Evolutionary conservation across 2,797 vertebrate genomes (phyloP).

Genomic region (Peromyscus nudipes): DNA sequence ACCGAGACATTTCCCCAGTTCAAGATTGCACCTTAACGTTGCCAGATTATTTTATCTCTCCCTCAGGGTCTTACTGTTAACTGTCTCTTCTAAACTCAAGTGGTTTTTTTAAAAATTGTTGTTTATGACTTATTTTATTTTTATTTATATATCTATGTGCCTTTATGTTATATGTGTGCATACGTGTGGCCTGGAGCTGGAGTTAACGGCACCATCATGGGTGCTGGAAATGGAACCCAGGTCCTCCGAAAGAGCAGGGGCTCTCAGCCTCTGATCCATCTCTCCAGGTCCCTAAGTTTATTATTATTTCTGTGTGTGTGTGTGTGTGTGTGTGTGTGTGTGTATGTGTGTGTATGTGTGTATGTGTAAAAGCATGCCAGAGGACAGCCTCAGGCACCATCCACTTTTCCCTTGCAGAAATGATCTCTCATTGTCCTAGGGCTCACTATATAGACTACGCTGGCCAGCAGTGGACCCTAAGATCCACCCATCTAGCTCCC

Average conservation of each 20-base stretch:
- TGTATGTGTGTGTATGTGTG: neutral
- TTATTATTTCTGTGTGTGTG: neutral
- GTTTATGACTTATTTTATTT: neutral
- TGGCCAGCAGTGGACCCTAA: neutral
- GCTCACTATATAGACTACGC: neutral
- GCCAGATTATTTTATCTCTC: neutral
- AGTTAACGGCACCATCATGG: neutral
- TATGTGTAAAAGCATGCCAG: neutral
- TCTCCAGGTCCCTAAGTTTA: neutral
- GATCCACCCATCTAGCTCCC: neutral
- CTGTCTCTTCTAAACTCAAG: neutral
- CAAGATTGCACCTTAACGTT: neutral
- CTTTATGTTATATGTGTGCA: neutral
- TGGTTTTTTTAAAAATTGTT: neutral
- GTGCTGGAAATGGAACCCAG: neutral
- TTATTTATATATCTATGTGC: neutral
- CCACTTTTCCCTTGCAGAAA: too few species aligned
- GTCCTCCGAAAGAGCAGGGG: neutral
- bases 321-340: neutral
- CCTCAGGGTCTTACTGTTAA: neutral
- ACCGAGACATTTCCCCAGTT: neutral
- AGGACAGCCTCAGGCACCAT: neutral
- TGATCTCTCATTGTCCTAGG: neutral
- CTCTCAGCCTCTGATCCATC: neutral
- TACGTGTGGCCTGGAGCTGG: neutral